Evolutionary conservation across 1,140 invertebrate species (phyloP).

Genomic region (Bombus fervidus): DNA sequence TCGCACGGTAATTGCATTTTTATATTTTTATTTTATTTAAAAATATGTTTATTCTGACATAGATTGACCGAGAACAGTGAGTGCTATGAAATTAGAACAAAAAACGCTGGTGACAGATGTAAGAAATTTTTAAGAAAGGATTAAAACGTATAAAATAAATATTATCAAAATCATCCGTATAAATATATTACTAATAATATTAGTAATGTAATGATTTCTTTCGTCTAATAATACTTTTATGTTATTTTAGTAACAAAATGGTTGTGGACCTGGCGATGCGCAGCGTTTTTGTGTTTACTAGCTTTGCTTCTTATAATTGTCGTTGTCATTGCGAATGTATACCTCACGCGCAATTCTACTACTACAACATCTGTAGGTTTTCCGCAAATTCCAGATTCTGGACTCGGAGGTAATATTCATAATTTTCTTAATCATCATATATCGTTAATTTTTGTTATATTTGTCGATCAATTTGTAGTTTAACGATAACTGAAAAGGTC

Average conservation of each 20-base stretch:
- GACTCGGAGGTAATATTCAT: slow-evolving; percentile 44
- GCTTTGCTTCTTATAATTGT: slow-evolving; percentile 56
- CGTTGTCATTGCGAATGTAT: slow-evolving; percentile 41
- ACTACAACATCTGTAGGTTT: background rate
- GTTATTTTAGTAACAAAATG: slow-evolving; percentile 58
- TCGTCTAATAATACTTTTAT: slow-evolving; percentile 6
- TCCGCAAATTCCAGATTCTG: slow-evolving; percentile 57
- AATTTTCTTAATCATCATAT: background rate
- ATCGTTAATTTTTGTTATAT: no score
- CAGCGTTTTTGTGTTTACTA: slow-evolving; percentile 55
- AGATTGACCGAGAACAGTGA: background rate
- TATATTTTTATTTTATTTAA: background rate
- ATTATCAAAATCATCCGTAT: background rate
- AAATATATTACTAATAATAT: background rate
- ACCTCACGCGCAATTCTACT: slow-evolving; percentile 3
- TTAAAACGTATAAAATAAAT: background rate
- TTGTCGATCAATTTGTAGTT: background rate
- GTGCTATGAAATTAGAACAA: background rate
- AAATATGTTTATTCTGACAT: slow-evolving; percentile 14
- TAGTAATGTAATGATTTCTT: background rate
- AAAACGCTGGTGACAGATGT: background rate
- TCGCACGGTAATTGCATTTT: background rate
- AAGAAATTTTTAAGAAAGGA: background rate
- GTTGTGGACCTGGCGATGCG: slow-evolving; percentile 71
- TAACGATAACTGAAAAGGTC: background rate